Conservation (phyloP, 2,797 vertebrate species). For the Etheostoma perlongum region DNA sequence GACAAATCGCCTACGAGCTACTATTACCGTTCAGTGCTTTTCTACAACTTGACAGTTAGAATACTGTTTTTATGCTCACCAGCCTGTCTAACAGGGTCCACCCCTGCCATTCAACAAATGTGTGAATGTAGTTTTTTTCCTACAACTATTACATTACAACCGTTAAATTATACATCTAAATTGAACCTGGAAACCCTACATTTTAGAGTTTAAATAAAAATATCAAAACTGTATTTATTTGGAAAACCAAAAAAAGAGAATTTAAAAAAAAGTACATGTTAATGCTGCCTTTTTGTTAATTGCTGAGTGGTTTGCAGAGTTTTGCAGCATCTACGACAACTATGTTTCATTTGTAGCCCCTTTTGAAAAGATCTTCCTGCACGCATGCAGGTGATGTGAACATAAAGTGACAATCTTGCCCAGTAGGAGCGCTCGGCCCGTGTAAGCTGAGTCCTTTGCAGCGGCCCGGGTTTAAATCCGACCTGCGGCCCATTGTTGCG, state of each 20-base stretch:
- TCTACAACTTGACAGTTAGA: slow-evolving; percentile 20
- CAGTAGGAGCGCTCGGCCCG: no score
- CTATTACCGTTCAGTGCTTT: slow-evolving; percentile 23
- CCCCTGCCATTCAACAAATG: not conserved
- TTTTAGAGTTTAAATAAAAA: not conserved
- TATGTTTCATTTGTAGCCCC: not conserved
- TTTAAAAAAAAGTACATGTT: not conserved
- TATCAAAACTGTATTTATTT: no score
- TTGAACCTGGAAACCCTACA: not conserved
- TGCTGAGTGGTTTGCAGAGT: not conserved
- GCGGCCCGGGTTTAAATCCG: no score
- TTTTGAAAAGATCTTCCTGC: not conserved
- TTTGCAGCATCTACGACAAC: not conserved
- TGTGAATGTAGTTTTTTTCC: not conserved
- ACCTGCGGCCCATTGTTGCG: no score
- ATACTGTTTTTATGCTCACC: not conserved
- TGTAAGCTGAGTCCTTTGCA: no score
- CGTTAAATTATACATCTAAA: not conserved
- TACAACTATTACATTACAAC: not conserved
- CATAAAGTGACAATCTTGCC: not conserved
- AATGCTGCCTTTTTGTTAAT: not conserved
- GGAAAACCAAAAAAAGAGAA: not conserved
- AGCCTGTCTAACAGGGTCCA: not conserved
- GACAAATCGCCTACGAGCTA: slow-evolving; percentile 47
- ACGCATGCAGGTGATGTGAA: not conserved